These are phyloP conservation scores for Lordiphosa andalusiaca DNA, from an alignment of 2,888 invertebrate species.

Conservation along the genomic window DNA sequence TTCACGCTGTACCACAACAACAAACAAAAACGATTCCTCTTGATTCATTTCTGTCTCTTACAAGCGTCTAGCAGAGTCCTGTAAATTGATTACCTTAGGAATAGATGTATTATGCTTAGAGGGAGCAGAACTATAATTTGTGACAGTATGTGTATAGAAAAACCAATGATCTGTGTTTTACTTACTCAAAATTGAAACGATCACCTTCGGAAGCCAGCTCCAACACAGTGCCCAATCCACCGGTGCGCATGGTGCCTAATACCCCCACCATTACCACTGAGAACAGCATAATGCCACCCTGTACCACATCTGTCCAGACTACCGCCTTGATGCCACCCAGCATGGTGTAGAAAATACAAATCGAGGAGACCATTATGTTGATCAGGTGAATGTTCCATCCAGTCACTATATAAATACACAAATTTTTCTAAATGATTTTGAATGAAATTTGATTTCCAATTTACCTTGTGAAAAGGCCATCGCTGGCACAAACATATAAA, in stretches of 20 bases:
- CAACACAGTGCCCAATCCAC: slow-evolving; percentile 78
- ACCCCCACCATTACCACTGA: slow-evolving; percentile 79
- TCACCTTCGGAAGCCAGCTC: slow-evolving; percentile 76
- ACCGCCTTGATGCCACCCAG: slow-evolving; percentile 82
- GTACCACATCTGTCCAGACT: slow-evolving; percentile 82
- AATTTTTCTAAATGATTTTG: background rate
- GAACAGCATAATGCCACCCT: slow-evolving; percentile 80
- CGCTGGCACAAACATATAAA: slow-evolving; percentile 77
- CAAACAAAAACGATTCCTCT: too few relatives aligned
- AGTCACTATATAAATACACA: slow-evolving; percentile 79
- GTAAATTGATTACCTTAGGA: too few relatives aligned
- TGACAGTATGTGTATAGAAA: too few relatives aligned
- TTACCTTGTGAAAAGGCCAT: slow-evolving; percentile 78
- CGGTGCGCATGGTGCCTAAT: slow-evolving; percentile 78
- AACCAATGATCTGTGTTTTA: too few relatives aligned
- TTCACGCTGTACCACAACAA: too few relatives aligned
- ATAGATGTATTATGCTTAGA: too few relatives aligned
- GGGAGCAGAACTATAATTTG: too few relatives aligned
- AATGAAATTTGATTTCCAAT: slow-evolving; percentile 14
- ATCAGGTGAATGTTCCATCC: slow-evolving; percentile 82
- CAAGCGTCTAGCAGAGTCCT: too few relatives aligned
- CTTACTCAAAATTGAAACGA: slow-evolving; percentile 79
- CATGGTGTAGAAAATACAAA: slow-evolving; percentile 83
- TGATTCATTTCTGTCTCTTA: too few relatives aligned
- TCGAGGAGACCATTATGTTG: slow-evolving; percentile 81